Evolutionary conservation across 2,113 vertebrate genomes (phyloP), one percentile per base, ranked within the genome.

Genomic region (Anhinga rufa): DNA sequence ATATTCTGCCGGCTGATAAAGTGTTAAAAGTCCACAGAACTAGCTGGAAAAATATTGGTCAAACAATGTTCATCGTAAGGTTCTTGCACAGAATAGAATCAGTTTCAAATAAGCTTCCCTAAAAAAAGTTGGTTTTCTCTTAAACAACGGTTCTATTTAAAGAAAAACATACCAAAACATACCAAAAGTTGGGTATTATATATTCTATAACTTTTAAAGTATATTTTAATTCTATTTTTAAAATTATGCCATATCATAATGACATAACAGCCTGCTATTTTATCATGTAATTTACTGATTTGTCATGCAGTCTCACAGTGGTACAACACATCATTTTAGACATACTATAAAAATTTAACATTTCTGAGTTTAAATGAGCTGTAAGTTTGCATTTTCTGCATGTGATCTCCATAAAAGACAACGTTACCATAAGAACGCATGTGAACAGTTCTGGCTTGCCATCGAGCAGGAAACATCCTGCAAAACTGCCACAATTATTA

Each of bases 391-490:
- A 61, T 84, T 57, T 61, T 82, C 46, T 48, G 19, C 25, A 22
- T 29, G 19, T 60, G 8, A 48, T 64, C 36, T 77, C 68, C 49
- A 49, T 58, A 76, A 55, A 75, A 65, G 42, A n/a, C 25, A 62
- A 19, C 0, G 1, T 61, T 91, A 18, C 16, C 36, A 8, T 79
- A 72, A 52, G 32, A 49, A 57, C 0, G 0, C 21, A 14, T 1
- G 20, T 64, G 48, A 79, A 38, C 28, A 38, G n/a, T 60, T 66
- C 31, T 60, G 66, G 34, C n/a, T 68, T 88, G 28, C 42, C 48
- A 40, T 31, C 1, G 6, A 38, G 65, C 31, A 44, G 32, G 60
- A 82, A 49, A 72, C 18, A 32, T 42, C 32, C 16, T n/a, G 55
- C 36, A 74, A 74, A 87, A 62, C 19, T n/a, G 17, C 32, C 29